phyloP scores from a whole-genome alignment of 2,797 vertebrate genomes.

The Tragopan temminckii region DNA sequence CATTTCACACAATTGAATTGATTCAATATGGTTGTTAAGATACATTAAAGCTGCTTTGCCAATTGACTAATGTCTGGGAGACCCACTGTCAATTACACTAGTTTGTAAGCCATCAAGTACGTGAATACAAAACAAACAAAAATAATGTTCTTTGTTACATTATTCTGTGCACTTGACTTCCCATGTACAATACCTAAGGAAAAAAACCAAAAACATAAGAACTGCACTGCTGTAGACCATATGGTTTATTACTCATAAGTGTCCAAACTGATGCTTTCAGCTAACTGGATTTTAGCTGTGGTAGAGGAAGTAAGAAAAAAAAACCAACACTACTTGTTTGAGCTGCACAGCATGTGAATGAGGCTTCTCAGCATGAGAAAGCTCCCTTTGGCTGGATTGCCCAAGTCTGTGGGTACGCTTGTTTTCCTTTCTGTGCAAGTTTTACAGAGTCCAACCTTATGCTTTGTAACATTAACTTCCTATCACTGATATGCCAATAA shows the following conservation, averaged over 20 bases:
- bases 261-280: constrained; percentile 25
- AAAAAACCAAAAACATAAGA: constrained; percentile 13
- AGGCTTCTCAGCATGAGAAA: not conserved
- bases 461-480: not conserved
- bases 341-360: constrained; percentile 12
- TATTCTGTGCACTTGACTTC: constrained; percentile 62
- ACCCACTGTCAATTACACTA: constrained; percentile 60
- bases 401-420: not conserved
- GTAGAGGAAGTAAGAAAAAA: not conserved
- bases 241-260: constrained; percentile 51
- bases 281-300: constrained; percentile 37
- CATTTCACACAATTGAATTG: constrained; percentile 66
- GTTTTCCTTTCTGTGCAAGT: not conserved
- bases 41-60: constrained; percentile 64
- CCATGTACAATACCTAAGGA: constrained; percentile 21
- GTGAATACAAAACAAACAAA: constrained; percentile 63
- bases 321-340: not conserved
- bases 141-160: constrained; percentile 50
- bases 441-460: not conserved
- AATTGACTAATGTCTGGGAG: constrained; percentile 69
- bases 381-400: not conserved
- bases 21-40: constrained; percentile 73
- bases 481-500: not conserved
- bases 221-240: constrained; percentile 39
- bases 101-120: constrained; percentile 56